Percentiles rank a stretch among this genome's conserved stretches.
Conservation (phyloP, 2,888 invertebrate genomes). For the Thelaira solivaga region DNA sequence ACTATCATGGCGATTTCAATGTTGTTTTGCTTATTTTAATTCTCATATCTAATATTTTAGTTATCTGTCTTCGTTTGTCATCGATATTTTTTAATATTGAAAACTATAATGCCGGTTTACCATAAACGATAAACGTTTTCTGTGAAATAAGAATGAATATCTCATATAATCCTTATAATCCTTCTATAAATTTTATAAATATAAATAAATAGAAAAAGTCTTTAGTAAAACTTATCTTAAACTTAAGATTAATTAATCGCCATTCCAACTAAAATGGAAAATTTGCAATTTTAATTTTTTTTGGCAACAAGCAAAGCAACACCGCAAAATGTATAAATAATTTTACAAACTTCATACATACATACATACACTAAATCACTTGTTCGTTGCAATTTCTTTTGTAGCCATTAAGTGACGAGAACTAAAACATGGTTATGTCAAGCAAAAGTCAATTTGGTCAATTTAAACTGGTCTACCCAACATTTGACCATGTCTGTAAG, state of each 20-base stretch:
- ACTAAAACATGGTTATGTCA: conserved; percentile 57
- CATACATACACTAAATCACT: conserved; percentile 34
- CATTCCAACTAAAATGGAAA: background rate
- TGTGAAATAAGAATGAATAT: no score
- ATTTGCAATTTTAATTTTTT: conserved; percentile 13
- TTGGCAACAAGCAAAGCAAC: conserved; percentile 18
- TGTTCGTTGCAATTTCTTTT: conserved; percentile 44
- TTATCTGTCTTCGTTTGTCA: no score
- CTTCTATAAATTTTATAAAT: no score
- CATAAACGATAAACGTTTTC: no score
- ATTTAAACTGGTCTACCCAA: conserved; percentile 58
- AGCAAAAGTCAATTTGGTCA: conserved; percentile 50
- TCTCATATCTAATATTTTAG: no score
- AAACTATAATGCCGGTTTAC: no score
- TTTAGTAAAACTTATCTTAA: background rate
- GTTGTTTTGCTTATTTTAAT: no score
- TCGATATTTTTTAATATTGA: no score
- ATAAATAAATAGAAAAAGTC: no score
- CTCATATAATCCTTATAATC: no score
- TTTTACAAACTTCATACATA: conserved; percentile 4
- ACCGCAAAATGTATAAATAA: background rate
- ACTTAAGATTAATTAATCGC: background rate
- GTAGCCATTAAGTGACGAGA: conserved; percentile 47
- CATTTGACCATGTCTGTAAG: conserved; percentile 54
- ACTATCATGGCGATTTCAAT: no score